These are phyloP conservation scores for Muntiacus muntjak DNA, from an alignment of 2,113 vertebrate genomes.

Conservation along the genomic window DNA sequence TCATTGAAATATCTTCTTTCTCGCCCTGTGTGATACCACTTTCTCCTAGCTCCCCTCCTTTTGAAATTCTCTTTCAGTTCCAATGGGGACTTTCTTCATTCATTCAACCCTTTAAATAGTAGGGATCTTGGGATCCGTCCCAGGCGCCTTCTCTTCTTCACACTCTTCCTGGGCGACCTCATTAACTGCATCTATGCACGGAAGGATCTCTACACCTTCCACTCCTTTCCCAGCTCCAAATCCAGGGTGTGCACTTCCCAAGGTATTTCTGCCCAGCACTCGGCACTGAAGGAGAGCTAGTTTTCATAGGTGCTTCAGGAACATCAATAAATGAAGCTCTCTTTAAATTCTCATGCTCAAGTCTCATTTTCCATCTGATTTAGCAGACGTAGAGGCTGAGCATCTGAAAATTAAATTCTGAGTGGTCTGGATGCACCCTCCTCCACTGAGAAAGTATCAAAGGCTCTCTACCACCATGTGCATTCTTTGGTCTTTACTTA, in stretches of 20 bases:
- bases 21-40: not conserved
- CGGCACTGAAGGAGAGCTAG: not conserved
- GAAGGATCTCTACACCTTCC: not conserved
- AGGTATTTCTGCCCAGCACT: not conserved
- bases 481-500: not conserved
- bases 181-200: not conserved
- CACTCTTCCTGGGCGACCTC: not conserved
- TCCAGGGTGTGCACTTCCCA: not conserved
- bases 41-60: not conserved
- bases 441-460: not conserved
- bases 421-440: not conserved
- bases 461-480: accelerated
- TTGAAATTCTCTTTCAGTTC: not conserved
- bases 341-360: not conserved
- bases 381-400: not conserved
- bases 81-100: not conserved
- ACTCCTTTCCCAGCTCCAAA: not conserved
- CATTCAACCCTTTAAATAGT: not conserved
- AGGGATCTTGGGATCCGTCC: not conserved
- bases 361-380: not conserved
- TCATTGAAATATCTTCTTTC: not conserved
- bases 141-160: not conserved
- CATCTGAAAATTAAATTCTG: not conserved
- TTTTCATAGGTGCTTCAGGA: not conserved
- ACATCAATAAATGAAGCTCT: not conserved